Percentiles rank a stretch among this genome's conserved stretches.
These are phyloP conservation scores for Trichogramma pretiosum DNA, from an alignment of 1,140 invertebrate genomes.

Conservation along the genomic window DNA sequence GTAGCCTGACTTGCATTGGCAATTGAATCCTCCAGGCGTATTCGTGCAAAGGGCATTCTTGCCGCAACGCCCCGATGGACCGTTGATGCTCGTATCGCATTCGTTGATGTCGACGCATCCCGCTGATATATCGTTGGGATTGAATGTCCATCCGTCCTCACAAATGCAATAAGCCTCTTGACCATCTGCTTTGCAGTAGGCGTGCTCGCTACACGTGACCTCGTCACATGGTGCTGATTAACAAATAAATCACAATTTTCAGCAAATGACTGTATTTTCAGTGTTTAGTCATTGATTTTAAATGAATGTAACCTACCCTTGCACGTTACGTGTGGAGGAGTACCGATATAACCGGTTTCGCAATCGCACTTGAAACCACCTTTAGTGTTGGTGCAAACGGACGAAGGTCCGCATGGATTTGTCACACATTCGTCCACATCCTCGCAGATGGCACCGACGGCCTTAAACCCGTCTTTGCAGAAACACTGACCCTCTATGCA, in stretches of 20 bases:
- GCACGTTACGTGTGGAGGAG: constrained; percentile 68
- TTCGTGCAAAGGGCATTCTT: constrained; percentile 78
- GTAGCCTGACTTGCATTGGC: constrained; percentile 69
- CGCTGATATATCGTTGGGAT: constrained; percentile 76
- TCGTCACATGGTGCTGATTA: constrained; percentile 76
- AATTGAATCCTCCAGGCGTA: constrained; percentile 66
- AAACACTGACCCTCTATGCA: constrained; percentile 83
- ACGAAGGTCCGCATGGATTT: constrained; percentile 70
- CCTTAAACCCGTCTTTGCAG: constrained; percentile 80
- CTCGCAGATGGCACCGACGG: constrained; percentile 65
- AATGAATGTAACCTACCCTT: no score
- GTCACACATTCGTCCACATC: constrained; percentile 75
- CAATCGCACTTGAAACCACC: constrained; percentile 85
- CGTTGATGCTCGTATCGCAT: constrained; percentile 65
- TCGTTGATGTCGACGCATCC: constrained; percentile 91
- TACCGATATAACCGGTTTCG: constrained; percentile 72
- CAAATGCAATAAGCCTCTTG: constrained; percentile 86
- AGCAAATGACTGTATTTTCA: neutral
- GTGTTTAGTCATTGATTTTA: no score
- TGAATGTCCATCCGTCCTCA: constrained; percentile 87
- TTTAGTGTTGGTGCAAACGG: constrained; percentile 72
- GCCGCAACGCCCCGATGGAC: constrained; percentile 73
- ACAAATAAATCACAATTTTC: neutral
- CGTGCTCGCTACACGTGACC: constrained; percentile 78
- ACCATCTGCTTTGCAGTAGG: constrained; percentile 80